These are phyloP conservation scores for Cephus spinipes DNA, from an alignment of 2,888 invertebrate species.

Conservation along the genomic window DNA sequence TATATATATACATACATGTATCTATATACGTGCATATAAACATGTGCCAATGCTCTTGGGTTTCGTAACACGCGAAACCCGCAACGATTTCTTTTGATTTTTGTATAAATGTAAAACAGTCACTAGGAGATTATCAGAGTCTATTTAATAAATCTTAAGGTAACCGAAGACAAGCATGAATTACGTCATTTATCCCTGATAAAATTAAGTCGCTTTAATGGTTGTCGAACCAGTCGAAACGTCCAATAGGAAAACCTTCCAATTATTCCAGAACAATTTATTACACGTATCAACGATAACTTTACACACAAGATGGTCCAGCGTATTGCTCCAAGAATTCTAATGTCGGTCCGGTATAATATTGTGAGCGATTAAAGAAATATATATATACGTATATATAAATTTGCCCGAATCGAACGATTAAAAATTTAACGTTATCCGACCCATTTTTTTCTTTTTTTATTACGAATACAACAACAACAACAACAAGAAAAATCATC, in stretches of 20 bases:
- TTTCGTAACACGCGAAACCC: slow-evolving; percentile 7
- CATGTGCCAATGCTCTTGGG: slow-evolving; percentile 25
- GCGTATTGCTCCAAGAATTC: background rate
- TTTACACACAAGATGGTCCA: background rate
- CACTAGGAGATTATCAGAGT: slow-evolving; percentile 41
- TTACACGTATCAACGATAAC: background rate
- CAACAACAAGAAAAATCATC: background rate
- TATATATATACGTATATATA: background rate
- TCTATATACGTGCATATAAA: slow-evolving; percentile 33
- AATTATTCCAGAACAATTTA: background rate
- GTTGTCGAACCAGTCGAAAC: background rate
- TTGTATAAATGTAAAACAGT: slow-evolving; percentile 60
- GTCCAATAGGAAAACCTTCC: background rate
- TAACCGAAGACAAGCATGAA: slow-evolving; percentile 4
- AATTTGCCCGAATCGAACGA: background rate
- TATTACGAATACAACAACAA: background rate
- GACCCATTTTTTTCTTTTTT: background rate
- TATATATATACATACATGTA: background rate
- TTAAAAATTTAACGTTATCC: background rate
- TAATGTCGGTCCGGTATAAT: background rate
- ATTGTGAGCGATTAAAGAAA: background rate
- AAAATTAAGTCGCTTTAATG: slow-evolving; percentile 49
- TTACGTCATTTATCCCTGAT: slow-evolving; percentile 9
- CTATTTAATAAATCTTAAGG: slow-evolving; percentile 55
- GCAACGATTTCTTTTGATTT: slow-evolving; percentile 40